Conservation (phyloP, 2,113 vertebrate species). For the Dasyornis broadbenti region DNA sequence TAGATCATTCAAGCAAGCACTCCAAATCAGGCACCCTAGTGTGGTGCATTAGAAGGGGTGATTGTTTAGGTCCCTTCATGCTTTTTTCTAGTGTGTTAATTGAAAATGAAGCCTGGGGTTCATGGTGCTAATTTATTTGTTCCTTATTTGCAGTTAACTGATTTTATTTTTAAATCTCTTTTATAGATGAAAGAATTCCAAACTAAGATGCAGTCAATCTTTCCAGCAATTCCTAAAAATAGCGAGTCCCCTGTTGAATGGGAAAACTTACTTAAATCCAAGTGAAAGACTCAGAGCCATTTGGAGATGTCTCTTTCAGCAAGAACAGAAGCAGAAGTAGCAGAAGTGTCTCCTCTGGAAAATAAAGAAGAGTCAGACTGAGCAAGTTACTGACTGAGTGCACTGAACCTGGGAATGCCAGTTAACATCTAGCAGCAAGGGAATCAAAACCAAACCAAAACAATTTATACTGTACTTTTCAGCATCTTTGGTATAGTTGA, state of each 20-base stretch:
- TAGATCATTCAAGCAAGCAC: not conserved
- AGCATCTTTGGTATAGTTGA: not conserved
- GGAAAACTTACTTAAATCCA: slow-evolving; percentile 82
- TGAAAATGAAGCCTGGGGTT: not conserved
- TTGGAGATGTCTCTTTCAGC: not conserved
- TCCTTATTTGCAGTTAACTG: not conserved
- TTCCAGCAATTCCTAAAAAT: slow-evolving; percentile 83
- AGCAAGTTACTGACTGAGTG: not conserved
- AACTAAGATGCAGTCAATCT: slow-evolving; percentile 86
- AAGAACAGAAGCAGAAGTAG: not conserved
- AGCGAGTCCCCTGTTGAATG: slow-evolving; percentile 63
- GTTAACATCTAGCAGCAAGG: not conserved
- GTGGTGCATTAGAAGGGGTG: not conserved
- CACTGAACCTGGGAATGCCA: not conserved
- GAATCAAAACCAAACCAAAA: not conserved
- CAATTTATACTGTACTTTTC: not conserved
- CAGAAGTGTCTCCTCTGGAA: not conserved
- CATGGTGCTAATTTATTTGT: not conserved
- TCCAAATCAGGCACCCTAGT: not conserved
- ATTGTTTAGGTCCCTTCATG: not conserved
- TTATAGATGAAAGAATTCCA: slow-evolving; percentile 85
- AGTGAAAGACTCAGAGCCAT: slow-evolving; percentile 58
- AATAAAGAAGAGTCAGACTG: not conserved
- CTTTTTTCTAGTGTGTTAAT: not conserved
- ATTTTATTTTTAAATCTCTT: slow-evolving; percentile 11